Evolutionary conservation across 2,113 vertebrate genomes (phyloP), one percentile per base, ranked within the genome.

Genomic region (Cnemophilus loriae): DNA sequence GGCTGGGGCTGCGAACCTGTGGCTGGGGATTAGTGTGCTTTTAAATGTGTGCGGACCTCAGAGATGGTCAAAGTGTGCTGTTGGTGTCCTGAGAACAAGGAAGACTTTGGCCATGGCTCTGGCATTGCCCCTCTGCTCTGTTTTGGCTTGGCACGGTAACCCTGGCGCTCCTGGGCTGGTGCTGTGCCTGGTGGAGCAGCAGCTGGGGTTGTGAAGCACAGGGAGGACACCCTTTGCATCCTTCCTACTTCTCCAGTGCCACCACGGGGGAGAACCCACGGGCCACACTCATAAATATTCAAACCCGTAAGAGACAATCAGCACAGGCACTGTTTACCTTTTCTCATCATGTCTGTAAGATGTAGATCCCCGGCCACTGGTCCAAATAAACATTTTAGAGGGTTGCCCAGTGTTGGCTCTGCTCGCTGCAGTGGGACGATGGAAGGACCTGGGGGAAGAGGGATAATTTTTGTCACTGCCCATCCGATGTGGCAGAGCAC

Each of bases 341-440:
- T 98, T 99, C 93, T 99, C 98, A 95, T 98, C 98, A 10, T 98
- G 98, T 86, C 98, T 98, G 96, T 98, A 96, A 90, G 98, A 96
- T 93, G 98, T 97, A 94, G 93, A 97, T 96, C 98, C 98, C 95
- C 99, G 98, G 96, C 98, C 98, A 89, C 98, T 98, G 92, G 99
- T 98, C 98, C 99, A 98, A 97, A 99, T 98, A 98, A 99, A 99
- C 99, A 99, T 99, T 97, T 98, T 99, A 98, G 98, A 97, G 79
- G 97, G 96, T 95, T 97, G 87, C 96, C 96, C 97, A 86, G 95
- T 86, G 86, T 88, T 97, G 94, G 95, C 95, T 98, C 95, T 98
- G 95, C 96, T 98, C 46, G 69, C 52, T 74, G 98, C 97, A 82
- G 97, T 95, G 93, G 98, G 98, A 91, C 96, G 97, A 60, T 84